Conservation (phyloP, 2,113 vertebrate species). For the Azemiops feae region DNA sequence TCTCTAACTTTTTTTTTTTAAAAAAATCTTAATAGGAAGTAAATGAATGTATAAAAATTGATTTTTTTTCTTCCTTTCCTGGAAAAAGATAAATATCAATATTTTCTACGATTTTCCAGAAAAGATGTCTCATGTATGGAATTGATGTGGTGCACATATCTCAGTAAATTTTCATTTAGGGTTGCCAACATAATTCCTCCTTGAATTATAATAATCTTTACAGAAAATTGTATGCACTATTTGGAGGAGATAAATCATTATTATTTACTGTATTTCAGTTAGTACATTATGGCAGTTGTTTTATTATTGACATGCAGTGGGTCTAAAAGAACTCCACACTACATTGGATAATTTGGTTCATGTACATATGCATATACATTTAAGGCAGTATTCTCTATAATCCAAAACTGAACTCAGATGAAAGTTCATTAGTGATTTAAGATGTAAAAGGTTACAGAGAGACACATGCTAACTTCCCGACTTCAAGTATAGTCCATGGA, state of each 20-base stretch:
- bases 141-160: neutral
- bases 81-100: neutral
- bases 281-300: neutral
- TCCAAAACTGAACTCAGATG: neutral
- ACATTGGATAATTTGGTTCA: neutral
- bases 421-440: neutral
- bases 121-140: neutral
- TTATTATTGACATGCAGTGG: neutral
- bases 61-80: neutral
- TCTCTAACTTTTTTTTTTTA: neutral
- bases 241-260: neutral
- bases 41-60: neutral
- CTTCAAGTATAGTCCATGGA: neutral
- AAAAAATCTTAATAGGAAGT: neutral
- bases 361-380: neutral
- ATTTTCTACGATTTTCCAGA: neutral
- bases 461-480: neutral
- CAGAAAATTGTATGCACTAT: neutral
- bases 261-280: neutral
- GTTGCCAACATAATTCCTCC: neutral
- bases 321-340: neutral
- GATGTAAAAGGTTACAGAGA: neutral
- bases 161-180: rapidly evolving
- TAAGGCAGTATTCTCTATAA: neutral
- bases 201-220: neutral